Percentiles rank a stretch among this genome's conserved stretches.
These are phyloP conservation scores for Drosophila virilis DNA, from an alignment of 1,140 invertebrate species.

Conservation along the genomic window DNA sequence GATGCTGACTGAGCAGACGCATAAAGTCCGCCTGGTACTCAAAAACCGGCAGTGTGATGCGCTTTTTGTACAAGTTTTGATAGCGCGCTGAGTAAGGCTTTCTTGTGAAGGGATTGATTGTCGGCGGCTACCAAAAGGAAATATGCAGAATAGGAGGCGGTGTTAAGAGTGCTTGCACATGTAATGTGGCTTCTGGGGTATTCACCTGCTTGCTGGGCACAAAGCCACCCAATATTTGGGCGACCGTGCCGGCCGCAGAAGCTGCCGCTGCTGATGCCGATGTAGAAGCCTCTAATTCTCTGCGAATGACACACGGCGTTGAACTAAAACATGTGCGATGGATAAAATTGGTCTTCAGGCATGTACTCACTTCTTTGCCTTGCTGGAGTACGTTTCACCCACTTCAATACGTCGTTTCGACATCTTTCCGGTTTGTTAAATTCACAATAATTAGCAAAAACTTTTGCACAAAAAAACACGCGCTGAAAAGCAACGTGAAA, in stretches of 20 bases:
- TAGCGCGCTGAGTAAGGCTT: conserved; percentile 92
- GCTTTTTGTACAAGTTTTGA: conserved; percentile 93
- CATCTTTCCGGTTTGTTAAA: conserved; percentile 85
- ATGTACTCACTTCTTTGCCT: conserved; percentile 89
- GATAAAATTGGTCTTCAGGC: not conserved
- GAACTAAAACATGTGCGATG: not conserved
- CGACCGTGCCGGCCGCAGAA: conserved; percentile 68
- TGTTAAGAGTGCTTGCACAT: not conserved
- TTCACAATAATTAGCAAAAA: conserved; percentile 18
- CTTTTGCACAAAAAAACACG: conserved; percentile 68
- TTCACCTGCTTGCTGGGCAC: conserved; percentile 83
- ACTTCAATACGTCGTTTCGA: conserved; percentile 93
- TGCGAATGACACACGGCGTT: conserved; percentile 12
- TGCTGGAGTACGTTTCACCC: conserved; percentile 90
- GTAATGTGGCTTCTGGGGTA: too few species aligned
- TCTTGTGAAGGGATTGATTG: conserved; percentile 89
- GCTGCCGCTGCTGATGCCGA: conserved; percentile 69
- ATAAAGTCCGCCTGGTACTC: conserved; percentile 99
- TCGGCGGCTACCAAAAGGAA: conserved; percentile 44
- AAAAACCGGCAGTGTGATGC: conserved; percentile 97
- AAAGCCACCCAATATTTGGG: conserved; percentile 83
- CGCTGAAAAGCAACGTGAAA: conserved; percentile 70
- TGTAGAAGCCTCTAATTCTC: conserved; percentile 55
- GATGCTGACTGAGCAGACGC: conserved; percentile 91
- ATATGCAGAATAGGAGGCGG: not conserved